Conservation (phyloP, 2,888 invertebrate genomes). For the Oscheius sp. region DNA sequence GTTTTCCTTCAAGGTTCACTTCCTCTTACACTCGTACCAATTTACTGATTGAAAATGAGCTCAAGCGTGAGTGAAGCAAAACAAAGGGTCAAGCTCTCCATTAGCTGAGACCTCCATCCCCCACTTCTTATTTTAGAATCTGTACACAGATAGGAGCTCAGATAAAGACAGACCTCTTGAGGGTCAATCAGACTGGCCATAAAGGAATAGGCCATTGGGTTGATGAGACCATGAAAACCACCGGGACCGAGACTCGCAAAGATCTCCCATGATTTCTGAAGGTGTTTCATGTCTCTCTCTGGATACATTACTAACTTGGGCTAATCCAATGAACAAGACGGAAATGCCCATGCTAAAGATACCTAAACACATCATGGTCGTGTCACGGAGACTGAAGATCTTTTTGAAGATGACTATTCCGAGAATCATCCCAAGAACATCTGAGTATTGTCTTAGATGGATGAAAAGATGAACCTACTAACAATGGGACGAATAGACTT, state of each 20-base stretch:
- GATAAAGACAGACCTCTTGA: constrained; percentile 52
- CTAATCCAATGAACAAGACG: constrained; percentile 64
- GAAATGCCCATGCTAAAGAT: constrained; percentile 59
- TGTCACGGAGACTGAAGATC: constrained; percentile 58
- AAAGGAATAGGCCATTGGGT: constrained; percentile 67
- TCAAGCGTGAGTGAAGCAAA: too few relatives aligned
- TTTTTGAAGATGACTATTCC: constrained; percentile 63
- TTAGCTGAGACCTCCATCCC: too few relatives aligned
- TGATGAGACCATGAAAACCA: constrained; percentile 64
- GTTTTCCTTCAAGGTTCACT: too few relatives aligned
- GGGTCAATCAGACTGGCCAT: constrained; percentile 64
- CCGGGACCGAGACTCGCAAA: constrained; percentile 64
- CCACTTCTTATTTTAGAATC: too few relatives aligned
- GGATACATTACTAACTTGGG: constrained; percentile 45
- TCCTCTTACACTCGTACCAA: too few relatives aligned
- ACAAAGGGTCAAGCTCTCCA: too few relatives aligned
- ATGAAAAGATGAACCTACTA: constrained; percentile 42
- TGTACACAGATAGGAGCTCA: neutral
- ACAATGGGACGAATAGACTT: constrained; percentile 64
- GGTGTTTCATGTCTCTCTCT: neutral
- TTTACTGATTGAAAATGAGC: too few relatives aligned
- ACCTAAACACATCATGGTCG: constrained; percentile 61
- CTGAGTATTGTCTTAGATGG: constrained; percentile 44
- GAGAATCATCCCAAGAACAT: constrained; percentile 64
- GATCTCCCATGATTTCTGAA: constrained; percentile 61